A percentile compares a stretch with the other conserved stretches of the same genome.
Evolutionary conservation across 2,797 vertebrate genomes (phyloP).

Genomic region (Discoglossus pictus): DNA sequence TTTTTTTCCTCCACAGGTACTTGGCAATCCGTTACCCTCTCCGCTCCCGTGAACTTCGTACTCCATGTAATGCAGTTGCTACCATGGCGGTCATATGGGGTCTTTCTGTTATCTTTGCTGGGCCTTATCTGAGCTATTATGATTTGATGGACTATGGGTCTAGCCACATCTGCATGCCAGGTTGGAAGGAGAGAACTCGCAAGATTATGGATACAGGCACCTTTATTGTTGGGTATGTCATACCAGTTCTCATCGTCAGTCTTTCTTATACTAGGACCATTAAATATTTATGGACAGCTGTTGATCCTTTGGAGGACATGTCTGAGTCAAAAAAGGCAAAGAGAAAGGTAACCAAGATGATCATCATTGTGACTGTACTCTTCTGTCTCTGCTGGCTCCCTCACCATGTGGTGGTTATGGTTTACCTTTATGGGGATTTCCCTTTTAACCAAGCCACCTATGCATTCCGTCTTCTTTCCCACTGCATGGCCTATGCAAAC

Average conservation of each 20-base stretch:
- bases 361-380: conserved; percentile 86
- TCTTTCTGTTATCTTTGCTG: conserved; percentile 80
- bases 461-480: conserved; percentile 83
- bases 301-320: conserved; percentile 83
- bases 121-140: conserved; percentile 86
- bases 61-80: conserved; percentile 77
- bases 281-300: conserved; percentile 87
- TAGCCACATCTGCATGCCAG: conserved; percentile 83
- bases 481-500: conserved; percentile 91
- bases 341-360: conserved; percentile 88
- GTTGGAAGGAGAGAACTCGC: conserved; percentile 80
- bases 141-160: conserved; percentile 80
- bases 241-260: conserved; percentile 82
- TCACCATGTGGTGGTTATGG: conserved; percentile 83
- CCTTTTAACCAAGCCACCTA: conserved; percentile 88
- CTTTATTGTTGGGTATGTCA: conserved; percentile 81
- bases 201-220: conserved; percentile 86
- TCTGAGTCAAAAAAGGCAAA: conserved; percentile 86
- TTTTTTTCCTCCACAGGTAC: conserved; percentile 67
- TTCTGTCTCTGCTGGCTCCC: conserved; percentile 90
- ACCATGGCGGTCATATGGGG: conserved; percentile 87
- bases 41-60: conserved; percentile 80
- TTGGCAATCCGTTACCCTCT: conserved; percentile 85
- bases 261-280: conserved; percentile 87
- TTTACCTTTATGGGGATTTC: conserved; percentile 85